These are phyloP conservation scores for Emydocephalus ijimae DNA, from an alignment of 2,113 vertebrate species.

Conservation along the genomic window DNA sequence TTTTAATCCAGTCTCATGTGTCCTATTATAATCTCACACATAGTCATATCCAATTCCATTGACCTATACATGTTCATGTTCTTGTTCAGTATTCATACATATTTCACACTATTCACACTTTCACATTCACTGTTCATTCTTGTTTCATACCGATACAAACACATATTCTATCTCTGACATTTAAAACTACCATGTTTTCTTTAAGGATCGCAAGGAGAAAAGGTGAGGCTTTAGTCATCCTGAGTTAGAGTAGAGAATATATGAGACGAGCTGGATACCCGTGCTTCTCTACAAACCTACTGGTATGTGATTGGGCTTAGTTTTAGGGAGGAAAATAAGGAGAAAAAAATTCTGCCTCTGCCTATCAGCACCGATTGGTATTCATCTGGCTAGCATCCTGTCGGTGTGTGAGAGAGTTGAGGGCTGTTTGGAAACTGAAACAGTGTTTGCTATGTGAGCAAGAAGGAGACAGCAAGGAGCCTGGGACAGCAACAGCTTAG, in stretches of 20 bases:
- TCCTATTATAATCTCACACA: not conserved
- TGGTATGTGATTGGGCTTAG: too few relatives aligned
- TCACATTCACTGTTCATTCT: not conserved
- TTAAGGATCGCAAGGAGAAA: not conserved
- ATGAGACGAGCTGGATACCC: not conserved
- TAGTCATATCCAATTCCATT: not conserved
- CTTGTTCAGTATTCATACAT: not conserved
- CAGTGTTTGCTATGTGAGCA: too few relatives aligned
- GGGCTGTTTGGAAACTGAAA: too few relatives aligned
- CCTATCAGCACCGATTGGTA: too few relatives aligned
- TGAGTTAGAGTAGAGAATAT: not conserved
- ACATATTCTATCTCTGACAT: not conserved
- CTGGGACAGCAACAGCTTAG: too few relatives aligned
- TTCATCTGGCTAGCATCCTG: too few relatives aligned
- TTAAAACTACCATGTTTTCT: not conserved
- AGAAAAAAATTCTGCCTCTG: too few relatives aligned
- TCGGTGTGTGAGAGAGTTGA: too few relatives aligned
- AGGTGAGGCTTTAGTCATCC: not conserved
- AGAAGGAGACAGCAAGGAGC: too few relatives aligned
- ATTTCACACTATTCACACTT: not conserved
- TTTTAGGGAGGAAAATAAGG: too few relatives aligned
- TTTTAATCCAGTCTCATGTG: not conserved
- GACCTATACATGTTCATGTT: not conserved
- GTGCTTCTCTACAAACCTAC: too few relatives aligned
- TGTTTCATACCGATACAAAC: not conserved